Conservation (phyloP, 2,797 vertebrate genomes). For the Aldrovandia affinis region DNA sequence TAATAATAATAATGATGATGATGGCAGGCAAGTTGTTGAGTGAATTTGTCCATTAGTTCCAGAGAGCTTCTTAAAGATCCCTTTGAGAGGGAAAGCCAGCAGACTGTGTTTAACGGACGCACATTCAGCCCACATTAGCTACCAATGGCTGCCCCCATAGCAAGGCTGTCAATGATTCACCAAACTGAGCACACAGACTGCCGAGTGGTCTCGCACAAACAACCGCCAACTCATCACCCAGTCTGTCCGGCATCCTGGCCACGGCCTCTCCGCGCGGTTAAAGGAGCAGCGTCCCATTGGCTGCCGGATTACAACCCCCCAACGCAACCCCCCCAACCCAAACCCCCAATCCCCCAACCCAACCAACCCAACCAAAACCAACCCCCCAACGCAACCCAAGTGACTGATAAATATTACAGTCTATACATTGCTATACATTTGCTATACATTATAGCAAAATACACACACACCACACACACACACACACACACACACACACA, state of each 20-base stretch:
- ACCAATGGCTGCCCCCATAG: conserved; percentile 57
- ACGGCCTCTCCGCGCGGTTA: background rate
- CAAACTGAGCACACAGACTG: conserved; percentile 50
- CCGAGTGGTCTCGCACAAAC: conserved; percentile 53
- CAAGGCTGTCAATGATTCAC: conserved; percentile 72
- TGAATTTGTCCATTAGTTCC: conserved; percentile 52
- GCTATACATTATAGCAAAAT: too few species aligned
- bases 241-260: conserved; percentile 40
- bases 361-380: too few species aligned
- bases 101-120: conserved; percentile 61
- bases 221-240: conserved; percentile 69
- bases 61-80: conserved; percentile 46
- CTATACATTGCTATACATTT: too few species aligned
- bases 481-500: conserved; percentile 2
- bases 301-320: background rate
- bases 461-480: background rate
- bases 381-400: too few species aligned
- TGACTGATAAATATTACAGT: too few species aligned
- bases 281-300: conserved; percentile 9
- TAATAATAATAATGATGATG: background rate
- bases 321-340: background rate
- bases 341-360: too few species aligned
- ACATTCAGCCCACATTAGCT: conserved; percentile 64
- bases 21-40: conserved; percentile 21
- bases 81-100: conserved; percentile 62